These are phyloP conservation scores for Otus sunia DNA, from an alignment of 2,113 vertebrate genomes.

Conservation along the genomic window DNA sequence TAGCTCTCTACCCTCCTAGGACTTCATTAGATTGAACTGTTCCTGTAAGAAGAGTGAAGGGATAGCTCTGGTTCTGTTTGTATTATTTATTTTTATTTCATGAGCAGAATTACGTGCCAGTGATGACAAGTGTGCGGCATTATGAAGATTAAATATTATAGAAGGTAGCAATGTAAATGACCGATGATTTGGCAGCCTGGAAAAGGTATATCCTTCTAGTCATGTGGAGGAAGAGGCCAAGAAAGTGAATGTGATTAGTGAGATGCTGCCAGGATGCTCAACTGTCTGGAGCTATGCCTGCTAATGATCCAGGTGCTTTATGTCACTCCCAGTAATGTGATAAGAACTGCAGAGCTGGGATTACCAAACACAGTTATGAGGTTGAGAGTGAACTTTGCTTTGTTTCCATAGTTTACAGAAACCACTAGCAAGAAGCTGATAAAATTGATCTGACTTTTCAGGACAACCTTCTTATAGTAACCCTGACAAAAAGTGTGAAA, in stretches of 20 bases:
- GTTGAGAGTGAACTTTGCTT: background rate
- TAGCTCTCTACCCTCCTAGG: background rate
- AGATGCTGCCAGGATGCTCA: background rate
- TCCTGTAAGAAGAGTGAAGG: background rate
- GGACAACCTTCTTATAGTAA: background rate
- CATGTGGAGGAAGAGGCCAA: background rate
- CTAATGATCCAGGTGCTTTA: background rate
- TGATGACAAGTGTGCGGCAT: background rate
- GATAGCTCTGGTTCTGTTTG: background rate
- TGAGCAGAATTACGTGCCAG: background rate
- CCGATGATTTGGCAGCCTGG: background rate
- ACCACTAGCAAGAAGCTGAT: background rate
- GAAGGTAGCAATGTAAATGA: background rate
- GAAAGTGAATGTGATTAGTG: background rate
- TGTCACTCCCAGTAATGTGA: background rate
- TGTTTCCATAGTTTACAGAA: background rate
- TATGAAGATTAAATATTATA: background rate
- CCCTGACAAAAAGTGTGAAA: background rate
- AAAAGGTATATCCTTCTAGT: background rate
- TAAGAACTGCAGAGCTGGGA: background rate
- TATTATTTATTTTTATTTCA: slow-evolving; percentile 7
- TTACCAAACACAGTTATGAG: background rate
- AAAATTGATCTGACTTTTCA: background rate
- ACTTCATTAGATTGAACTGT: background rate
- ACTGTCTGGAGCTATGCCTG: background rate